These are phyloP conservation scores for Drosophila triauraria DNA, from an alignment of 1,140 invertebrate genomes.

Conservation along the genomic window DNA sequence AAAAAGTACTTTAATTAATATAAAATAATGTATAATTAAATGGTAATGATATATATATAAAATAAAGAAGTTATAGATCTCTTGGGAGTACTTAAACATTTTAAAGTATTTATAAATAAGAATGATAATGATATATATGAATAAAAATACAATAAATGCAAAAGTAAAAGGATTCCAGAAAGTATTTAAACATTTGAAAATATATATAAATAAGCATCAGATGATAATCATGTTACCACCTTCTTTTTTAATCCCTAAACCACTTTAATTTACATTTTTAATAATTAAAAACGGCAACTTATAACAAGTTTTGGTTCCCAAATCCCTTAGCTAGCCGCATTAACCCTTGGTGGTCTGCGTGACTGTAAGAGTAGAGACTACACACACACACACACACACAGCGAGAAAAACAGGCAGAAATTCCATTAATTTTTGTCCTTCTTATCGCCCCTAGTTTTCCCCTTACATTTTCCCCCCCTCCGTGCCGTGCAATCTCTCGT, in stretches of 20 bases:
- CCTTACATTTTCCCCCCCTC: background rate
- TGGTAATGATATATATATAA: no score
- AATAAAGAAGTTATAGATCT: no score
- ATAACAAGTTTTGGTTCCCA: background rate
- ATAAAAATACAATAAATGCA: background rate
- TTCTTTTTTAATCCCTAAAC: background rate
- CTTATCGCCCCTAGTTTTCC: constrained; percentile 55
- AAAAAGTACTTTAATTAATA: no score
- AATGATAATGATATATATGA: no score
- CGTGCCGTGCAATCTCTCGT: constrained; percentile 31
- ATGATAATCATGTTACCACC: background rate
- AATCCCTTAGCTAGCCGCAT: background rate
- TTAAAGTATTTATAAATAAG: no score
- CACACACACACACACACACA: constrained; percentile 16
- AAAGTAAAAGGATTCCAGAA: no score
- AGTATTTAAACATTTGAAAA: background rate
- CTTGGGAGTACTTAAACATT: no score
- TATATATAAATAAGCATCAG: background rate
- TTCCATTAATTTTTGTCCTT: constrained; percentile 83
- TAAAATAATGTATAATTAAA: no score
- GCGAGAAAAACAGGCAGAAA: constrained; percentile 76
- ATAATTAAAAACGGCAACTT: constrained; percentile 1
- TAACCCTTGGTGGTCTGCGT: constrained; percentile 25
- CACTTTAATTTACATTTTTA: background rate
- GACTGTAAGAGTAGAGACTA: constrained; percentile 11